These are phyloP conservation scores for Scaptodrosophila lebanonensis DNA, from an alignment of 1,140 invertebrate species.

Conservation along the genomic window DNA sequence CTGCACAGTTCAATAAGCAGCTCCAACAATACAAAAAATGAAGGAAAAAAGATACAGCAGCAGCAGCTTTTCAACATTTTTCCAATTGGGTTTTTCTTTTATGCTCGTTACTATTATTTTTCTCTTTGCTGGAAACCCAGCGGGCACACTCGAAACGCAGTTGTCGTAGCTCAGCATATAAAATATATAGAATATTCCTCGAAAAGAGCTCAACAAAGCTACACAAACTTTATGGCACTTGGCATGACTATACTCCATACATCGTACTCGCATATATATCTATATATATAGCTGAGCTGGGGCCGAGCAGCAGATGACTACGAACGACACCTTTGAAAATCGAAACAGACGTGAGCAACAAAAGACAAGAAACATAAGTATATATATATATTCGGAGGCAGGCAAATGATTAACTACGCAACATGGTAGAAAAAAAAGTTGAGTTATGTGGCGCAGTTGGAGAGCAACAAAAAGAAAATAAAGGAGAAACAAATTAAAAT, in stretches of 20 bases:
- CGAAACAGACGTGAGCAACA: slow-evolving; percentile 45
- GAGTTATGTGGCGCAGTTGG: slow-evolving; percentile 46
- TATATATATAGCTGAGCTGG: too few relatives aligned
- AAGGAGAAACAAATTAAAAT: slow-evolving; percentile 50
- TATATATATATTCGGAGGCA: not conserved
- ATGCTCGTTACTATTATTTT: slow-evolving; percentile 29
- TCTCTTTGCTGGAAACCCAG: slow-evolving; percentile 35
- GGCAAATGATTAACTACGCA: slow-evolving; percentile 54
- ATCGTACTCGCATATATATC: too few relatives aligned
- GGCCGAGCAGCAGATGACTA: slow-evolving; percentile 7
- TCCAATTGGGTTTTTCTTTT: slow-evolving; percentile 33
- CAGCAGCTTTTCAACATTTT: slow-evolving; percentile 26
- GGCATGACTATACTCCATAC: slow-evolving; percentile 4
- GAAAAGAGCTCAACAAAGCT: slow-evolving; percentile 21
- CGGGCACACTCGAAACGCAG: slow-evolving; percentile 25
- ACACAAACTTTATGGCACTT: slow-evolving; percentile 37
- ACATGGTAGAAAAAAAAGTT: slow-evolving; percentile 25
- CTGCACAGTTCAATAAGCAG: slow-evolving; percentile 52
- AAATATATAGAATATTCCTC: slow-evolving; percentile 12
- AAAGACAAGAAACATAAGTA: slow-evolving; percentile 5
- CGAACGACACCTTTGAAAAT: slow-evolving; percentile 42
- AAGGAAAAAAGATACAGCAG: slow-evolving; percentile 5
- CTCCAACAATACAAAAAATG: slow-evolving; percentile 3
- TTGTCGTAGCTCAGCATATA: slow-evolving; percentile 20
- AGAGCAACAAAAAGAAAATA: slow-evolving; percentile 39